Evolutionary conservation across 2,113 vertebrate genomes (phyloP), one percentile per base, ranked within the genome.

Genomic region (Oncorhynchus mykiss): DNA sequence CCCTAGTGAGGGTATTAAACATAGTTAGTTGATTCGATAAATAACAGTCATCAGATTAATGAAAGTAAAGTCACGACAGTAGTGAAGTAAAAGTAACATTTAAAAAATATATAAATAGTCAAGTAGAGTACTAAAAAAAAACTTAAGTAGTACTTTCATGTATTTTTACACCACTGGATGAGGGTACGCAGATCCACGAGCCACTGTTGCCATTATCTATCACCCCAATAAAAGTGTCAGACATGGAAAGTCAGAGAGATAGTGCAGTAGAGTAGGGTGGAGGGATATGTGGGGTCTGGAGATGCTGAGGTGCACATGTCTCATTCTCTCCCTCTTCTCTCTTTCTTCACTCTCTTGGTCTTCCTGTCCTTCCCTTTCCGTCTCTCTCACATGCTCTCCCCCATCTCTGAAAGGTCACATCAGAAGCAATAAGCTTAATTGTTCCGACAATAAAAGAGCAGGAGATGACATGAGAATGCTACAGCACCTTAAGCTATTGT

Each of bases 391-490:
- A 80, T 76, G 87, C 76, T 62, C 75, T 77, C 82, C 77, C 34
- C 51, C 67, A 22, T 69, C n/a, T 70, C n/a, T 67, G 81, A 82
- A 80, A 86, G 91, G 90, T 92, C 89, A 85, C 79, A 24, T 65
- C 77, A 60, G 78, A 90, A 74, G 84, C 89, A 93, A 70, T 82
- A 82, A 80, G 85, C 6, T 39, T 39, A 39, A 8, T 92, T 94
- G 91, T 90, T 86, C 84, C 83, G 80, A 90, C 87, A 85, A 88
- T 83, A 78, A 67, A 65, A 31, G 65, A 82, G 76, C 79, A 78
- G 34, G 34, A 39, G 85, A 84, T 80, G 81, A 85, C 73, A 84
- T 73, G 72, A 72, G 77, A 69, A 69, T 48, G 29, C 20, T 31
- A 67, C 67, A 31, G 29, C 8, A 9, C 34, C 34, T 8, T 8